These are phyloP conservation scores for Syritta pipiens DNA, from an alignment of 2,888 invertebrate species.

Conservation along the genomic window DNA sequence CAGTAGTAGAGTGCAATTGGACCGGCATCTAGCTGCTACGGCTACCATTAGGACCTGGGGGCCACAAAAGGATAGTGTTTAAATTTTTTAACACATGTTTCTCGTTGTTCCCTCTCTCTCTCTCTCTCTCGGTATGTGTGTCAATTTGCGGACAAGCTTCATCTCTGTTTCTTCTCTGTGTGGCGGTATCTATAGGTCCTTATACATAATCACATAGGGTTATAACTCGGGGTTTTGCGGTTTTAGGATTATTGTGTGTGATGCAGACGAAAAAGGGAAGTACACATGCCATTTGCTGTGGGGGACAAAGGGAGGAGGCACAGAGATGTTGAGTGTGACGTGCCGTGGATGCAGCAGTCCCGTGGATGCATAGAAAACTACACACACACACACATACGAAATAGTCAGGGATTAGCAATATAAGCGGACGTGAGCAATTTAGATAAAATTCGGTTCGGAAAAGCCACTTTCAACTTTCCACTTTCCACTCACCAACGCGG, in stretches of 20 bases:
- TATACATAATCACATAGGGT: slow-evolving; percentile 44
- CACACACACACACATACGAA: slow-evolving; percentile 42
- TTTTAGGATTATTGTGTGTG: slow-evolving; percentile 64
- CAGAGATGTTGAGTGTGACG: too few species aligned
- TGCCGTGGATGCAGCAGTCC: slow-evolving; percentile 59
- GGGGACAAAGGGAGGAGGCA: background rate
- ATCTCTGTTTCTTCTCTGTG: slow-evolving; percentile 46
- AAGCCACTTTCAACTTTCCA: slow-evolving; percentile 68
- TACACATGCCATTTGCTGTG: too few species aligned
- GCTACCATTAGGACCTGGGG: slow-evolving; percentile 45
- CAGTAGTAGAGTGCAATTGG: slow-evolving; percentile 2
- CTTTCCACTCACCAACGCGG: slow-evolving; percentile 38
- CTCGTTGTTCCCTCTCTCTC: slow-evolving; percentile 35
- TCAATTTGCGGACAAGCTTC: slow-evolving; percentile 68
- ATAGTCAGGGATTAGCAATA: slow-evolving; percentile 70
- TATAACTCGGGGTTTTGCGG: slow-evolving; percentile 42
- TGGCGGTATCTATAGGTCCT: background rate
- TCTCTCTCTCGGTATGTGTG: slow-evolving; percentile 57
- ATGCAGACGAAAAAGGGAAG: slow-evolving; percentile 50
- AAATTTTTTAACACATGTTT: slow-evolving; percentile 69
- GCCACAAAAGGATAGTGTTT: slow-evolving; percentile 67
- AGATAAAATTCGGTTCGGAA: slow-evolving; percentile 69
- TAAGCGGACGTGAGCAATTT: slow-evolving; percentile 70
- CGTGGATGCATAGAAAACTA: background rate
- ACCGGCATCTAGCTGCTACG: slow-evolving; percentile 4